Evolutionary conservation across 2,113 vertebrate genomes (phyloP).

Genomic region (Microcebus ravelobensis): DNA sequence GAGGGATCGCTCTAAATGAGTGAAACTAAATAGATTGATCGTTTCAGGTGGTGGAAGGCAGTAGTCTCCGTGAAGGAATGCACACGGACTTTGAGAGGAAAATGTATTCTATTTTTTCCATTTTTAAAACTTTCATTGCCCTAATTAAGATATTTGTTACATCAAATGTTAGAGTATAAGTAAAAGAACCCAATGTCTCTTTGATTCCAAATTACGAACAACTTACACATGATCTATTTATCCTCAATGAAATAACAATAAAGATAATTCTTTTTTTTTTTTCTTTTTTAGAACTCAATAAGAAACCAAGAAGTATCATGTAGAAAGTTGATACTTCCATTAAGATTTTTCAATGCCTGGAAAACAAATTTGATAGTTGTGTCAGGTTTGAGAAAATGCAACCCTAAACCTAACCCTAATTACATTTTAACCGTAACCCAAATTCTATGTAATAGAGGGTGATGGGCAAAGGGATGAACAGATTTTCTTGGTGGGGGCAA

Average conservation of each 20-base stretch:
- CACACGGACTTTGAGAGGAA: not conserved
- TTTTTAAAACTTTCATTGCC: not conserved
- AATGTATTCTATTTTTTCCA: not conserved
- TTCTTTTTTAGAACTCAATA: not conserved
- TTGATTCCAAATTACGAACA: not conserved
- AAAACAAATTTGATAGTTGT: not conserved
- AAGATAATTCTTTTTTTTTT: not conserved
- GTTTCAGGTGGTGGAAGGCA: slow-evolving; percentile 73
- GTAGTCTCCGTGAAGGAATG: slow-evolving; percentile 53
- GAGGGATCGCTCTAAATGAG: slow-evolving; percentile 66
- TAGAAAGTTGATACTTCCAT: not conserved
- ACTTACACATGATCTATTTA: not conserved
- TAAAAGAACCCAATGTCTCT: not conserved
- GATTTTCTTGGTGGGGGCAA: not conserved
- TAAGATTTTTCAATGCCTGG: slow-evolving; percentile 1
- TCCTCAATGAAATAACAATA: not conserved
- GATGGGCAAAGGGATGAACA: not conserved
- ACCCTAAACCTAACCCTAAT: not conserved
- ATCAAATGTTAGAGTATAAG: not conserved
- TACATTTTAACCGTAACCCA: not conserved
- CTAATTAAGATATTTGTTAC: not conserved
- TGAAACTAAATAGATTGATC: slow-evolving; percentile 72
- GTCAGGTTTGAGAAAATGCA: not conserved
- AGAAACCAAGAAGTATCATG: not conserved
- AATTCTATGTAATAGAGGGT: not conserved